Conservation (phyloP, 2,888 invertebrate genomes). For the Sinohyriopsis cumingii region DNA sequence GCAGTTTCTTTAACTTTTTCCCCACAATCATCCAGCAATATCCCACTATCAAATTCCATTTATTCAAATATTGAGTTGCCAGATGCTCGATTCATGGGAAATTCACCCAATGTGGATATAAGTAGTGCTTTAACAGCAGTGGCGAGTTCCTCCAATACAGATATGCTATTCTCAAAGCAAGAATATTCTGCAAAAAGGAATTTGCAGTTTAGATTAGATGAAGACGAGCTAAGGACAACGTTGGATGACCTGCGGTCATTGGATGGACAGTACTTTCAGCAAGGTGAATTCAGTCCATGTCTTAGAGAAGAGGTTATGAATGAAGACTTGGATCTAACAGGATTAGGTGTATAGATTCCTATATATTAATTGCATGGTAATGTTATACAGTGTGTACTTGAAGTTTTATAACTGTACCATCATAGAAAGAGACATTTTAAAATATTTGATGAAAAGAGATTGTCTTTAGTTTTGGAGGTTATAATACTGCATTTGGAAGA, state of each 20-base stretch:
- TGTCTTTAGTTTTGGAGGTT: too few species aligned
- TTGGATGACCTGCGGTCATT: conserved; percentile 37
- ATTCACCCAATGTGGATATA: too few species aligned
- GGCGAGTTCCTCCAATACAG: too few species aligned
- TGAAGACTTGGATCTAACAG: too few species aligned
- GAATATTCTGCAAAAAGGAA: conserved; percentile 18
- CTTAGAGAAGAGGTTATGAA: background rate
- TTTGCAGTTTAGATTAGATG: conserved; percentile 17
- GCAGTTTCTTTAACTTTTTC: too few species aligned
- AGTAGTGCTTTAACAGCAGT: too few species aligned
- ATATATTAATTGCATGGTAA: background rate
- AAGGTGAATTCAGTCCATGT: conserved; percentile 13
- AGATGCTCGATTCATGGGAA: background rate
- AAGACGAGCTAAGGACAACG: conserved; percentile 37
- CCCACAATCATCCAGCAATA: too few species aligned
- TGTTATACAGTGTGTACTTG: too few species aligned
- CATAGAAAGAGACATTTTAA: background rate
- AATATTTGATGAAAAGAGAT: background rate
- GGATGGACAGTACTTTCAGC: conserved; percentile 40
- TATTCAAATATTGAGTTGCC: background rate
- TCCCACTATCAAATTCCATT: too few species aligned
- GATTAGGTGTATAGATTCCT: background rate
- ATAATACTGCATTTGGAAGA: too few species aligned
- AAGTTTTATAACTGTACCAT: too few species aligned
- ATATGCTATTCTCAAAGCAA: too few species aligned